phyloP scores from a whole-genome alignment of 2,113 vertebrate genomes.

The Oceanodroma tethys region DNA sequence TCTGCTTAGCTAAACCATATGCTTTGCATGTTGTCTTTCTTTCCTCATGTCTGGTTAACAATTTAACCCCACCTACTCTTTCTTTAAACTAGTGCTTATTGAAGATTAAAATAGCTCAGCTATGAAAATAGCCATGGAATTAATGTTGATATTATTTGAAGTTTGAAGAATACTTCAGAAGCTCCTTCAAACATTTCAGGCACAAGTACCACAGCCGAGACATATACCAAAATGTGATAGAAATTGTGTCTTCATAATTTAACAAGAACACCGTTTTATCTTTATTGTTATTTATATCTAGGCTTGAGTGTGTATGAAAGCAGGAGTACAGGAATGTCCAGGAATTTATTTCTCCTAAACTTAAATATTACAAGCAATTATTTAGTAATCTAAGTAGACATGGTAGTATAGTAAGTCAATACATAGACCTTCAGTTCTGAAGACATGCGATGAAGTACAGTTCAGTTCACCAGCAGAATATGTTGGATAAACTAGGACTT shows the following conservation, averaged over 20 bases:
- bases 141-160: neutral
- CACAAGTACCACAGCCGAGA: neutral
- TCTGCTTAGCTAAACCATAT: neutral
- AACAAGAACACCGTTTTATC: neutral
- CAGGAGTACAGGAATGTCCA: neutral
- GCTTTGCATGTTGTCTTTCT: neutral
- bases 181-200: neutral
- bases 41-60: neutral
- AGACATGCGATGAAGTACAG: neutral
- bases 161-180: neutral
- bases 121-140: neutral
- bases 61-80: neutral
- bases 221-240: neutral
- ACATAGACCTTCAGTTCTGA: neutral
- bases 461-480: neutral
- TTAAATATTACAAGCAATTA: neutral
- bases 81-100: neutral
- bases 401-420: neutral
- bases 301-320: neutral
- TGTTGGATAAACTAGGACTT: neutral
- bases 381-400: neutral
- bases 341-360: neutral
- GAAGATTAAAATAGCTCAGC: neutral
- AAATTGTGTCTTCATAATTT: neutral
- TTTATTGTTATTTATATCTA: neutral